Evolutionary conservation across 2,113 vertebrate species (phyloP).

Genomic region (Grammomys dolichurus): DNA sequence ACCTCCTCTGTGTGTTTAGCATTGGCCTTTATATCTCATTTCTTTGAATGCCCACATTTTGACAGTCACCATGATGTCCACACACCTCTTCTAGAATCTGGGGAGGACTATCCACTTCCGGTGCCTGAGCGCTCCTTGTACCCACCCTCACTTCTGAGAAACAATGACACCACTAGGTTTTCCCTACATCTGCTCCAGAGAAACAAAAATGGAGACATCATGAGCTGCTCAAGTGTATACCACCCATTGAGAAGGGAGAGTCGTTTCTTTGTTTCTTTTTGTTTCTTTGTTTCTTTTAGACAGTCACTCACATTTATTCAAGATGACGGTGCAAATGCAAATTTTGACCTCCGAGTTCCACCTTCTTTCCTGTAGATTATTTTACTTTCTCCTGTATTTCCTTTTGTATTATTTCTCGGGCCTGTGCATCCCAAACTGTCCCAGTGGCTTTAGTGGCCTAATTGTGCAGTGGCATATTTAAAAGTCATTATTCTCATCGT

Average conservation of each 20-base stretch:
- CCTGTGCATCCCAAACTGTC: conserved; percentile 17
- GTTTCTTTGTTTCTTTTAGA: conserved; percentile 43
- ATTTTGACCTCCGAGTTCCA: conserved; percentile 62
- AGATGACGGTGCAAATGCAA: conserved; percentile 59
- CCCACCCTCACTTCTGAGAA: background rate
- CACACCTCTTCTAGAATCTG: background rate
- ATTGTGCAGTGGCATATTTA: conserved; percentile 77
- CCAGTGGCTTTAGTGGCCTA: conserved; percentile 61
- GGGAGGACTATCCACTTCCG: background rate
- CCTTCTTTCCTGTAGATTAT: conserved; percentile 57
- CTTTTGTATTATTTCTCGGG: conserved; percentile 40
- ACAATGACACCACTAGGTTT: background rate
- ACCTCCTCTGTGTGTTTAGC: background rate
- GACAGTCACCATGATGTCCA: background rate
- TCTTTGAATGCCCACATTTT: conserved; percentile 32
- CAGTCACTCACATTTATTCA: conserved; percentile 65
- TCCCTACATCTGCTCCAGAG: background rate
- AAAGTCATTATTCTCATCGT: conserved; percentile 79
- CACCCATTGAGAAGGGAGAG: conserved; percentile 27
- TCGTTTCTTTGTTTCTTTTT: conserved; percentile 18
- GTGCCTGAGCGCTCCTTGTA: background rate
- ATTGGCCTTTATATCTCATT: conserved; percentile 17
- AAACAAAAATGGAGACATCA: conserved; percentile 22
- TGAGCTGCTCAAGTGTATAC: background rate
- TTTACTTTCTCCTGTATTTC: background rate